Conservation (phyloP, 2,888 invertebrate species). For the Stegana nigrithorax region DNA sequence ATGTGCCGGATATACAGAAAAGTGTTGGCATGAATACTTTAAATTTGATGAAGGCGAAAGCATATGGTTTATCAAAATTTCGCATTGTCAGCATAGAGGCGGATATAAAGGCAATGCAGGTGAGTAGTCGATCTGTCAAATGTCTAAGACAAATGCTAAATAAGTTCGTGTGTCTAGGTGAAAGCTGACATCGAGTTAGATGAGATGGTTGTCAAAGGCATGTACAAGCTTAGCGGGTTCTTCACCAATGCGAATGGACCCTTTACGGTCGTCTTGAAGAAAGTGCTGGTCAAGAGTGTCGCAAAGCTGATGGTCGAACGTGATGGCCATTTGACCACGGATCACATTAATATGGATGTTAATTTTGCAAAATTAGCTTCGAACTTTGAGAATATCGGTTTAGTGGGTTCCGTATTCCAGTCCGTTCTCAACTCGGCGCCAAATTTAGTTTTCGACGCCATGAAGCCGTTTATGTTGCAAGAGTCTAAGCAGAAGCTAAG, state of each 20-base stretch:
- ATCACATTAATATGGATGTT: slow-evolving; percentile 83
- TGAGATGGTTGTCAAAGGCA: slow-evolving; percentile 77
- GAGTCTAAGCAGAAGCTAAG: slow-evolving; percentile 82
- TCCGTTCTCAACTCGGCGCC: slow-evolving; percentile 86
- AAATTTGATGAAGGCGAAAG: slow-evolving; percentile 77
- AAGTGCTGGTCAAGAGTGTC: slow-evolving; percentile 77
- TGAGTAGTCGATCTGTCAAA: too few species aligned
- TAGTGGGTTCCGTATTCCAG: slow-evolving; percentile 78
- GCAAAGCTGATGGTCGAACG: slow-evolving; percentile 79
- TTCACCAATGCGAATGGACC: slow-evolving; percentile 79
- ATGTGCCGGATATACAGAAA: slow-evolving; percentile 81
- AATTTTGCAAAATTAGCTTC: slow-evolving; percentile 80
- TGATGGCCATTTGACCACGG: slow-evolving; percentile 81
- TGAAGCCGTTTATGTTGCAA: slow-evolving; percentile 85
- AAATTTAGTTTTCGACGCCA: slow-evolving; percentile 84
- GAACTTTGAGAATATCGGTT: slow-evolving; percentile 84
- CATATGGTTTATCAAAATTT: slow-evolving; percentile 84
- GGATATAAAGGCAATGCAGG: slow-evolving; percentile 82
- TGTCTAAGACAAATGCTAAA: slow-evolving; percentile 23
- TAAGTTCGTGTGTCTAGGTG: slow-evolving; percentile 70
- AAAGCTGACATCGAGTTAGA: slow-evolving; percentile 80
- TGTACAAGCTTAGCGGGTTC: slow-evolving; percentile 81
- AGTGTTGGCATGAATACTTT: slow-evolving; percentile 78
- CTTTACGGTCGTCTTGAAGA: slow-evolving; percentile 80
- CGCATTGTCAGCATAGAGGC: slow-evolving; percentile 78